phyloP scores from a whole-genome alignment of 2,797 vertebrate genomes.

The Spea hammondii region DNA sequence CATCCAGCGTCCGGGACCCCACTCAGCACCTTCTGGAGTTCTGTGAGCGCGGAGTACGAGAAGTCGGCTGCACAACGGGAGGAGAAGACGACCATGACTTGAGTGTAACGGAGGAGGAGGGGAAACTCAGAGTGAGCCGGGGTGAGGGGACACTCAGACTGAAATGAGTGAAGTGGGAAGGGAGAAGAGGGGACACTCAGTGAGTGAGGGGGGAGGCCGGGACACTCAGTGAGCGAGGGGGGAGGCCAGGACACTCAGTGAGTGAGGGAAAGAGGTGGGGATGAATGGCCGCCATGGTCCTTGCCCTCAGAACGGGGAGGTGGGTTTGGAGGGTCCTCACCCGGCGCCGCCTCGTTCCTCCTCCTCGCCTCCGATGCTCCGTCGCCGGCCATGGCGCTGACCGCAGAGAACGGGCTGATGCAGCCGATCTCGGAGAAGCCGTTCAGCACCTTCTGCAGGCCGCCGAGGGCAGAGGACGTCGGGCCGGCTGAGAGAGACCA shows the following conservation, averaged over 20 bases:
- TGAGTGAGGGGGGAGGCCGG: not conserved
- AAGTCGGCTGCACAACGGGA: conserved; percentile 4
- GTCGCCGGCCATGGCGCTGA: conserved; percentile 33
- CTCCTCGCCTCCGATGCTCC: not conserved
- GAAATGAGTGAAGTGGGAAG: not conserved
- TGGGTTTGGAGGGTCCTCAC: not conserved
- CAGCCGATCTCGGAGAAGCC: conserved; percentile 41
- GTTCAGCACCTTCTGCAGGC: conserved; percentile 45
- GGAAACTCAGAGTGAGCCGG: not conserved
- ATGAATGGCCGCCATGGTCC: not conserved
- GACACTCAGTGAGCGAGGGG: too few relatives aligned
- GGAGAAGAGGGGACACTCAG: not conserved
- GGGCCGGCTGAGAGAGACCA: not conserved
- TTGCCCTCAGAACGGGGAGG: too few relatives aligned
- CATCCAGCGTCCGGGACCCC: conserved; percentile 12
- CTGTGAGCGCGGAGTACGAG: not conserved
- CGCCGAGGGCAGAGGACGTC: conserved; percentile 29
- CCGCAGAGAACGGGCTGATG: conserved; percentile 43
- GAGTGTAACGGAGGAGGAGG: not conserved
- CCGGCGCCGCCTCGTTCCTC: conserved; percentile 4
- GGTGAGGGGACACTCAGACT: not conserved
- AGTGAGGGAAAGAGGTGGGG: not conserved
- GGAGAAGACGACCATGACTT: not conserved
- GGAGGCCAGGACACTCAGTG: not conserved
- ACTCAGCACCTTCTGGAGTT: conserved; percentile 12